These are phyloP conservation scores for Chelmon rostratus DNA, from an alignment of 2,797 vertebrate species.

Conservation along the genomic window DNA sequence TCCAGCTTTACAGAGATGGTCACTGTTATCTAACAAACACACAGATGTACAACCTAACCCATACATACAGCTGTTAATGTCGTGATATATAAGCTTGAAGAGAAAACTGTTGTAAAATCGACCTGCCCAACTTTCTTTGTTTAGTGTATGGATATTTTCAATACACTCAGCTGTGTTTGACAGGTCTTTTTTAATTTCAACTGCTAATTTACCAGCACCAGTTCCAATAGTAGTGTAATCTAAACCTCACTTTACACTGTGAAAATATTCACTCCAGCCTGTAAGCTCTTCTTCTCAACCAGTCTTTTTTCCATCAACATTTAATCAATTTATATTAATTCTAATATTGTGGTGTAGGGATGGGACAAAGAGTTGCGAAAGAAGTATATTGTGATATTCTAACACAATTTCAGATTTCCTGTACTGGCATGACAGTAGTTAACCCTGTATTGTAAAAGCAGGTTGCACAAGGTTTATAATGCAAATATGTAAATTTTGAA, in stretches of 20 bases:
- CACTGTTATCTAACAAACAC: not conserved
- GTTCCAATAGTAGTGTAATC: not conserved
- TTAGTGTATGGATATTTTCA: not conserved
- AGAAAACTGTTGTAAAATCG: not conserved
- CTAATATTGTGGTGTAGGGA: not conserved
- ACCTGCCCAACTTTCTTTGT: not conserved
- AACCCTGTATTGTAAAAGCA: not conserved
- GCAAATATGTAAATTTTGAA: not conserved
- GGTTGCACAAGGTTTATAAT: not conserved
- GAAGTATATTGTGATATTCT: not conserved
- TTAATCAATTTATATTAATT: too few relatives aligned
- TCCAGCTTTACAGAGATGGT: not conserved
- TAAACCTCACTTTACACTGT: not conserved
- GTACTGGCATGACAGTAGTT: not conserved
- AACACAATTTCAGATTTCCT: not conserved
- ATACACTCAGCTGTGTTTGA: not conserved
- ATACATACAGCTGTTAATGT: not conserved
- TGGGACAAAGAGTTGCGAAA: too few relatives aligned
- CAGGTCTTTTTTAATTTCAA: not conserved
- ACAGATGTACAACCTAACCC: not conserved
- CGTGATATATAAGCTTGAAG: not conserved
- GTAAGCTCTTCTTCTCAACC: not conserved
- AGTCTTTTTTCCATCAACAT: conserved; percentile 20
- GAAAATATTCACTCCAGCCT: not conserved
- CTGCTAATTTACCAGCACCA: not conserved